phyloP scores from a whole-genome alignment of 2,797 vertebrate genomes.

The Synanceia verrucosa region DNA sequence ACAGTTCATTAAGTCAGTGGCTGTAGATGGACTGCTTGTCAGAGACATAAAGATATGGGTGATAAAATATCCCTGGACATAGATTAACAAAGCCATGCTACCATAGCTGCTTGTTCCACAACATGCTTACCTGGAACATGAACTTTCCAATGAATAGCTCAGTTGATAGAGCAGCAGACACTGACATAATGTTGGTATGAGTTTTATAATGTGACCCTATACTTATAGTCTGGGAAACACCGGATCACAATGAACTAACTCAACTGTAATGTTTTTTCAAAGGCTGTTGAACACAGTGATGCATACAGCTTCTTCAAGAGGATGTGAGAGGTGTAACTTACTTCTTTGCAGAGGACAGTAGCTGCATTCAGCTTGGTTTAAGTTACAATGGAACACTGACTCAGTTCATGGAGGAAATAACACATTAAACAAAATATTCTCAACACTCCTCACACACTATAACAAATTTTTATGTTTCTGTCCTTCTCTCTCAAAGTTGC shows the following conservation, averaged over 20 bases:
- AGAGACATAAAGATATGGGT: conserved; percentile 25
- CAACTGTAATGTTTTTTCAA: conserved; percentile 6
- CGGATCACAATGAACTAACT: background rate
- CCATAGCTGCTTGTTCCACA: conserved; percentile 5
- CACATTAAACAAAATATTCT: background rate
- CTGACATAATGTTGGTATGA: too few relatives aligned
- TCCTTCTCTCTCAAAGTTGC: background rate
- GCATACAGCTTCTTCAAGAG: background rate
- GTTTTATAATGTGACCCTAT: conserved; percentile 2
- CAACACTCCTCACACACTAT: background rate
- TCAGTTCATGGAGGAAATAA: background rate
- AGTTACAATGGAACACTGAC: background rate
- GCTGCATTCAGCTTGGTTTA: background rate
- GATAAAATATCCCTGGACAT: conserved; percentile 24
- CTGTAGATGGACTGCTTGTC: background rate
- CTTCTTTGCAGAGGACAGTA: background rate
- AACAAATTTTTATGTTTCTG: background rate
- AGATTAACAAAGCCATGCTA: conserved; percentile 19
- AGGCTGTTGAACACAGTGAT: background rate
- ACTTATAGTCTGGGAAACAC: background rate
- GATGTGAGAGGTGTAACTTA: background rate
- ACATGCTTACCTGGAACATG: conserved; percentile 11
- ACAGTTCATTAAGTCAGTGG: conserved; percentile 11
- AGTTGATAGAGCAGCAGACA: conserved; percentile 14
- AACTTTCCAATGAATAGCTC: conserved; percentile 16